Conservation (phyloP, 2,113 vertebrate genomes). For the Apus apus region DNA sequence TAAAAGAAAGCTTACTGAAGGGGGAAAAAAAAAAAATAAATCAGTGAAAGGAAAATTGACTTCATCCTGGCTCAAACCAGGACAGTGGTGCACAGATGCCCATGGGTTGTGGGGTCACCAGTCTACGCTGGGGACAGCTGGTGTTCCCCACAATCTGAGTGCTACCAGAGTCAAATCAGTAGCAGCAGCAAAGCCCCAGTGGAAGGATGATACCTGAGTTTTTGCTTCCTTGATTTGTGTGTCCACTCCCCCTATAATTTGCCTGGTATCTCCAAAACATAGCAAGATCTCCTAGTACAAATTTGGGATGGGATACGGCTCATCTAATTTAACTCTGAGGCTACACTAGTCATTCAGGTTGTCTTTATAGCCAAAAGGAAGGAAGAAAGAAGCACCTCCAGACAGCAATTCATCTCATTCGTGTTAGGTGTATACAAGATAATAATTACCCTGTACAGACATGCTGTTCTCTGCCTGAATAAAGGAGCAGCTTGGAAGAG, state of each 20-base stretch:
- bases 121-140: not conserved
- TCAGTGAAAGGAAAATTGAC: too few species aligned
- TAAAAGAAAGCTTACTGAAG: too few species aligned
- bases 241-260: not conserved
- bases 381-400: slow-evolving; percentile 7
- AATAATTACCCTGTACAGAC: not conserved
- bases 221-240: not conserved
- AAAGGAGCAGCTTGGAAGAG: not conserved
- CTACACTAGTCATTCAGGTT: not conserved
- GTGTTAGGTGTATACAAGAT: not conserved
- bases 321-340: not conserved
- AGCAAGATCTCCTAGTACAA: not conserved
- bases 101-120: not conserved
- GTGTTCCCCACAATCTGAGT: fast-evolving
- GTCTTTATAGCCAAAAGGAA: not conserved
- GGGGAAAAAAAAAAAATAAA: too few species aligned
- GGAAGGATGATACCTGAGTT: not conserved
- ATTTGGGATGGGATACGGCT: not conserved
- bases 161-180: not conserved
- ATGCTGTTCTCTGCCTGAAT: not conserved
- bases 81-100: not conserved
- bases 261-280: not conserved
- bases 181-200: not conserved
- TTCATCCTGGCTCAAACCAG: too few species aligned
- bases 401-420: not conserved